A percentile compares a stretch with the other conserved stretches of the same genome.
Conservation (phyloP, 2,113 vertebrate genomes). For the Lepus europaeus region DNA sequence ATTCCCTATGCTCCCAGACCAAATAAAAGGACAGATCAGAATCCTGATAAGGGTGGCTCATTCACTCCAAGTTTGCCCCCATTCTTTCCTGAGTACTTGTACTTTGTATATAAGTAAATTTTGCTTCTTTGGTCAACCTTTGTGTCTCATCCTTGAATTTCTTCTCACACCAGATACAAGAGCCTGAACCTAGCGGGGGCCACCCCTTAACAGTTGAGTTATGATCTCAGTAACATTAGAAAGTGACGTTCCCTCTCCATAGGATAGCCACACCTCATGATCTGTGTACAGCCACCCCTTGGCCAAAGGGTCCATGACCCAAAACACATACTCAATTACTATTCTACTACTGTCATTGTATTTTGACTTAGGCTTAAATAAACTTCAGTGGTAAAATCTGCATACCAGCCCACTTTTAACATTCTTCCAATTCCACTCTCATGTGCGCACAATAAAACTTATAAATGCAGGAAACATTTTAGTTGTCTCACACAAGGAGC, state of each 20-base stretch:
- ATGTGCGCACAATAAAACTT: not conserved
- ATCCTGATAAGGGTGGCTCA: too few species aligned
- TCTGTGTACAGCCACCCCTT: not conserved
- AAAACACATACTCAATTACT: not conserved
- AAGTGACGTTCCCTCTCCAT: not conserved
- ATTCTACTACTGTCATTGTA: not conserved
- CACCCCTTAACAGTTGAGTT: not conserved
- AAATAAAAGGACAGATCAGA: too few species aligned
- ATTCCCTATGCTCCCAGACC: too few species aligned
- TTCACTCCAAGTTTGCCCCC: too few species aligned
- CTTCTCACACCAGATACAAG: too few species aligned
- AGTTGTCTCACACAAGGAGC: not conserved
- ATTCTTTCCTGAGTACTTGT: too few species aligned
- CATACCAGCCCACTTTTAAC: not conserved
- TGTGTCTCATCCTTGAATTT: too few species aligned
- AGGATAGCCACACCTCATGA: not conserved
- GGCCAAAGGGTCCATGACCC: not conserved
- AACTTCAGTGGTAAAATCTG: not conserved
- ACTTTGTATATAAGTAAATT: too few species aligned
- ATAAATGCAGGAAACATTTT: constrained; percentile 3
- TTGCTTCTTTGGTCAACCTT: too few species aligned
- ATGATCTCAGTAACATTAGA: not conserved
- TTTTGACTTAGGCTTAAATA: not conserved
- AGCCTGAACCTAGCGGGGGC: too few species aligned
- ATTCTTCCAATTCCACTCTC: not conserved